These are phyloP conservation scores for Drosophila dives DNA, from an alignment of 2,888 invertebrate genomes.

Conservation along the genomic window DNA sequence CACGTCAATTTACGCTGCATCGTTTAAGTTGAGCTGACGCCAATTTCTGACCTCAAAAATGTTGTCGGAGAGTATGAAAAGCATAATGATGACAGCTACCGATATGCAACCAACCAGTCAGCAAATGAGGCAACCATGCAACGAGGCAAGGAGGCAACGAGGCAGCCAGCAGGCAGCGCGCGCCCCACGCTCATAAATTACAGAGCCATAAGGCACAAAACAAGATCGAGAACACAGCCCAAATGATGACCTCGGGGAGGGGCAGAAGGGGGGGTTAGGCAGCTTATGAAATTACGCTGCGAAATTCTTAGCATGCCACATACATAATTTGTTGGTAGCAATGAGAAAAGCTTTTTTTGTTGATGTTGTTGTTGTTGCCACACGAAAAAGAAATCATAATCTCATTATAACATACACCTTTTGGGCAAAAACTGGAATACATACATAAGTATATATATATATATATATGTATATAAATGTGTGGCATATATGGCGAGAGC, in stretches of 20 bases:
- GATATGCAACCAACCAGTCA: slow-evolving; percentile 54
- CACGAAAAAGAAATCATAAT: slow-evolving; percentile 77
- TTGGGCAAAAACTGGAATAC: slow-evolving; percentile 42
- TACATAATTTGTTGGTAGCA: slow-evolving; percentile 75
- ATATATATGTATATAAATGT: slow-evolving; percentile 5
- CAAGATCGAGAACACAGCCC: slow-evolving; percentile 50
- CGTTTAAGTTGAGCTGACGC: slow-evolving; percentile 51
- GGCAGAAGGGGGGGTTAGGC: neutral
- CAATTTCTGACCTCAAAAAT: slow-evolving; percentile 49
- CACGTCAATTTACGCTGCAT: slow-evolving; percentile 29
- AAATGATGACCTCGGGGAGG: neutral
- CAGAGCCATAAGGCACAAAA: slow-evolving; percentile 74
- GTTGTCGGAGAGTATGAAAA: slow-evolving; percentile 24
- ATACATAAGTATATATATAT: neutral
- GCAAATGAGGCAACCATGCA: neutral
- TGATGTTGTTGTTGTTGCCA: slow-evolving; percentile 50
- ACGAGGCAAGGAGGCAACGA: neutral
- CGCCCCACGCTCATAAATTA: slow-evolving; percentile 64
- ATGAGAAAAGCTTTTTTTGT: slow-evolving; percentile 13
- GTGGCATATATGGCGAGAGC: slow-evolving; percentile 19
- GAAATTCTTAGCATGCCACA: slow-evolving; percentile 78
- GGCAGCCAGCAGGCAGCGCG: slow-evolving; percentile 17
- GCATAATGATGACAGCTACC: slow-evolving; percentile 80
- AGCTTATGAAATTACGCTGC: slow-evolving; percentile 66
- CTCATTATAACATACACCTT: slow-evolving; percentile 82